Evolutionary conservation across 2,113 vertebrate genomes (phyloP).

Genomic region (Pungitius pungitius): DNA sequence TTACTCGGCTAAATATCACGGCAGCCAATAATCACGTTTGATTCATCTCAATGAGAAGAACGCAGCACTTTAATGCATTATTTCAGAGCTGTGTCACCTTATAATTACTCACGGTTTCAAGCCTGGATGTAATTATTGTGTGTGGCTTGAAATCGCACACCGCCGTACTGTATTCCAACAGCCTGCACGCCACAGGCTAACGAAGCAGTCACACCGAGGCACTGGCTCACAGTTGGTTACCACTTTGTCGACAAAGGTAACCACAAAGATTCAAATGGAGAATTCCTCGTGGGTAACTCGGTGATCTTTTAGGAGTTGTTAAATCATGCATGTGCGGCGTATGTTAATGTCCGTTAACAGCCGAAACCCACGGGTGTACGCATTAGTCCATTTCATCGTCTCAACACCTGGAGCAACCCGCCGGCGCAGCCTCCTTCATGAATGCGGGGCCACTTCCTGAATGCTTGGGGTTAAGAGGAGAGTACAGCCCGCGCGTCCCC

Average conservation of each 20-base stretch:
- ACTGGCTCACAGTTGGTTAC: too few relatives aligned
- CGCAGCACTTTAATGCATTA: neutral
- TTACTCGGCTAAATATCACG: constrained; percentile 38
- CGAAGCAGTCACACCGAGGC: too few relatives aligned
- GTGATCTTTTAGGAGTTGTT: neutral
- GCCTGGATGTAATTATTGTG: neutral
- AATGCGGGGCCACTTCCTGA: neutral
- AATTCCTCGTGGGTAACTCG: neutral
- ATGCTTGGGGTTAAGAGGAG: neutral
- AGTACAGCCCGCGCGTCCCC: neutral
- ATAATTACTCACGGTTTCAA: neutral
- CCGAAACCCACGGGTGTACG: neutral
- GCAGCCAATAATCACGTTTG: constrained; percentile 24
- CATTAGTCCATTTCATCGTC: constrained; percentile 19
- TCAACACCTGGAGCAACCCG: neutral
- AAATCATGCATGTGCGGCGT: neutral
- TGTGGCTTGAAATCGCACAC: neutral
- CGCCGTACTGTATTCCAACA: too few relatives aligned
- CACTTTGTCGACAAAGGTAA: neutral
- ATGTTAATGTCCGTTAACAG: neutral
- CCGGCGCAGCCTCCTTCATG: constrained; percentile 3
- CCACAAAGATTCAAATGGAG: neutral
- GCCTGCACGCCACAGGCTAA: too few relatives aligned
- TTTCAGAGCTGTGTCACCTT: neutral
- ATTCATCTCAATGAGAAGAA: constrained; percentile 26